Base-by-base conservation (phyloP, 2,888 invertebrate species). In the Loripinus fragilis region DNA sequence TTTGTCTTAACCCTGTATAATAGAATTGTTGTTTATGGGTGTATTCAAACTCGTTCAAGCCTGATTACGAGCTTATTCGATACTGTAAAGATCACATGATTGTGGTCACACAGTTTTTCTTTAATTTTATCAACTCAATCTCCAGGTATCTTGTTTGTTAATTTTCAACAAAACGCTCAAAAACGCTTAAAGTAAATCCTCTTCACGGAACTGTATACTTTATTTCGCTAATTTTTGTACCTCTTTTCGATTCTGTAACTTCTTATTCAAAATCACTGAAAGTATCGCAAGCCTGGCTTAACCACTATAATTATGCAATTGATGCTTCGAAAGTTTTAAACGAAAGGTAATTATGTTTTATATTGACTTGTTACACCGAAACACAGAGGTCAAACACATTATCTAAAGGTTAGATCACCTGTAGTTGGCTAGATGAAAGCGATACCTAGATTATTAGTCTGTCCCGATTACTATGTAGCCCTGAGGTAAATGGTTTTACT, bases 21-120 rank as follows among this genome's bases (percentile, higher is more conserved):
- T 55, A 65, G 73, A 73, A 28, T 66, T 65, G 65, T 41, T 77
- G 76, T 76, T 80, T 67, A 74, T 42, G 67, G 67, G 70, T 73
- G 60, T 70, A 64, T 77, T 77, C 42, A 77, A 77, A 76, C 68
- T 73, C 74, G 73, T 73, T 76, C 73, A 67, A 38, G 67, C 66
- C 65, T 69, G 45, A 66, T 42, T 50, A 69, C 60, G 65, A 68
- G 42, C 69, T 65, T 38, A 79, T 71, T 55, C 64, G 79, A 79
- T 79, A 71, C 72, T 35, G 30, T 64, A 33, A 30, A 69, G 68
- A 68, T 50, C 60, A 28, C 52, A 23, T 2, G 60, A 60, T 60
- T 33, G 60, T 23, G 60, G 60, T 60, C 60, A 60, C 30, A 20
- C 25, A 33, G 38, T 38, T 38, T 38, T 38, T 38, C 33, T 60